Percentiles rank a stretch among this genome's conserved stretches.
phyloP scores from a whole-genome alignment of 2,113 vertebrate genomes.

The Megaceryle maxima region DNA sequence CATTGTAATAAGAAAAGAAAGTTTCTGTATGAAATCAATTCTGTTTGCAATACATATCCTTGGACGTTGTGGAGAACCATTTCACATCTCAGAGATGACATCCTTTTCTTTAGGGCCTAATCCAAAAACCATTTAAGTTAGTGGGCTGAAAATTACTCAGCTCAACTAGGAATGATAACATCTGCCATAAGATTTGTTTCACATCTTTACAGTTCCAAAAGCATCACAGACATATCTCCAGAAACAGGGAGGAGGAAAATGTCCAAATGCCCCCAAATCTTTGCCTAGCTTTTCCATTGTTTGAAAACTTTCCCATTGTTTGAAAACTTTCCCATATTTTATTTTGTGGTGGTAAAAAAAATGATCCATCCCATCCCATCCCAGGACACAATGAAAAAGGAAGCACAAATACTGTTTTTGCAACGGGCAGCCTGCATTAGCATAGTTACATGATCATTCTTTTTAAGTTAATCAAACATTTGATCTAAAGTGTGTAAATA shows the following conservation, averaged over 20 bases:
- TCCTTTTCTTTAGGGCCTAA: slow-evolving; percentile 56
- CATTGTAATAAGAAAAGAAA: slow-evolving; percentile 65
- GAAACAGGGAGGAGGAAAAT: not conserved
- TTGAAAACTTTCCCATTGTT: not conserved
- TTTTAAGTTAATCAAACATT: slow-evolving; percentile 7
- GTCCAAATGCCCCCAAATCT: not conserved
- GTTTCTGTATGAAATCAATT: slow-evolving; percentile 55
- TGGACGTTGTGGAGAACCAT: slow-evolving; percentile 47
- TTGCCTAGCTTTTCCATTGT: slow-evolving; percentile 7
- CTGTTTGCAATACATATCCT: slow-evolving; percentile 53
- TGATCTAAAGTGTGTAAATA: slow-evolving; percentile 21
- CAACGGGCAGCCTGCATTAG: not conserved
- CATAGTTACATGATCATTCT: not conserved
- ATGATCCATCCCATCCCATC: not conserved
- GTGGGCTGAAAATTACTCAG: slow-evolving; percentile 44
- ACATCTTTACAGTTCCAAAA: slow-evolving; percentile 40
- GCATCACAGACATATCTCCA: slow-evolving; percentile 2
- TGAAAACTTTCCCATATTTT: not conserved
- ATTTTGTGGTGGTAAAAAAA: not conserved
- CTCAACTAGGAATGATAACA: slow-evolving; percentile 30
- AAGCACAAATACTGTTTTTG: not conserved
- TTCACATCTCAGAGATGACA: slow-evolving; percentile 51
- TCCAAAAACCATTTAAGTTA: slow-evolving; percentile 49
- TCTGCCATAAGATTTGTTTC: slow-evolving; percentile 52
- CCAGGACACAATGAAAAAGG: not conserved